Percentiles rank a stretch among this genome's conserved stretches.
Evolutionary conservation across 2,797 vertebrate species (phyloP).

Genomic region (Poecilia picta): DNA sequence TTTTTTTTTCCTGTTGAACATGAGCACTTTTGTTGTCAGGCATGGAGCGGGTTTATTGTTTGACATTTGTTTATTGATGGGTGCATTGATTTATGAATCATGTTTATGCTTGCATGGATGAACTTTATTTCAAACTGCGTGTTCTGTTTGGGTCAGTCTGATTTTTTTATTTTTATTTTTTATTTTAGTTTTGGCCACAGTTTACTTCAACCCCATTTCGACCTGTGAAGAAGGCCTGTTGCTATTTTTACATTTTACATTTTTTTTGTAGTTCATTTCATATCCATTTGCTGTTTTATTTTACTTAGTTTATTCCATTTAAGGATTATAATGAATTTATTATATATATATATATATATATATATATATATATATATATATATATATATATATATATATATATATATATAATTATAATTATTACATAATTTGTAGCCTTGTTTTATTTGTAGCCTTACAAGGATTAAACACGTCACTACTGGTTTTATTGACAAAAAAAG

Average conservation of each 20-base stretch:
- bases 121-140: constrained; percentile 34
- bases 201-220: constrained; percentile 12
- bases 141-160: constrained; percentile 22
- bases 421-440: no score
- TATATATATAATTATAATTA: no score
- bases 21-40: constrained; percentile 47
- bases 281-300: neutral
- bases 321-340: neutral
- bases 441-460: neutral
- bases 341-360: neutral
- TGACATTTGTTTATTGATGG: constrained; percentile 58
- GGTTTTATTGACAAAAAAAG: neutral
- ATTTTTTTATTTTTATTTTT: neutral
- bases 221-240: constrained; percentile 32
- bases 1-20: constrained; percentile 46
- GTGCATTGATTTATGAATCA: constrained; percentile 43
- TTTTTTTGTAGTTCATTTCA: constrained; percentile 9
- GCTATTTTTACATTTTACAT: constrained; percentile 11
- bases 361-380: no score
- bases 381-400: no score
- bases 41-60: constrained; percentile 59
- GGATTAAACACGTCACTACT: neutral
- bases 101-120: constrained; percentile 37
- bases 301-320: neutral
- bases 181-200: constrained; percentile 17